Evolutionary conservation across 1,140 invertebrate species (phyloP).

Genomic region (Drosophila serrata): DNA sequence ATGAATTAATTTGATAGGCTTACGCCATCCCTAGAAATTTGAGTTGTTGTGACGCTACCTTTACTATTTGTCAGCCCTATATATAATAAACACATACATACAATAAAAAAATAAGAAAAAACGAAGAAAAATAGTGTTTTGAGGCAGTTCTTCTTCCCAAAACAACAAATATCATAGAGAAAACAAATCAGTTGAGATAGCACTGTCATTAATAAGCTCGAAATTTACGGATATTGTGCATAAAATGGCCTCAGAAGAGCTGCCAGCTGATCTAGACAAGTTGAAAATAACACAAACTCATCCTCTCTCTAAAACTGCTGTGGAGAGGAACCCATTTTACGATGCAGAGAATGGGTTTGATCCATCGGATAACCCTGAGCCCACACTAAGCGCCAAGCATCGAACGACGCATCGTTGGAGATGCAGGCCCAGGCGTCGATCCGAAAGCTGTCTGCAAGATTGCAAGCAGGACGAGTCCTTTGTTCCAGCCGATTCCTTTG

Average conservation of each 20-base stretch:
- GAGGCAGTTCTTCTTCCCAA: background rate
- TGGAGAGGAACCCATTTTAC: slow-evolving; percentile 41
- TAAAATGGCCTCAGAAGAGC: slow-evolving; percentile 31
- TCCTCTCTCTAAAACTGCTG: slow-evolving; percentile 29
- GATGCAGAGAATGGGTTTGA: slow-evolving; percentile 43
- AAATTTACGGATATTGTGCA: background rate
- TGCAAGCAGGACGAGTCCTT: slow-evolving; percentile 41
- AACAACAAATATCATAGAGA: slow-evolving; percentile 5
- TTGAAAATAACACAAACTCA: slow-evolving; percentile 53
- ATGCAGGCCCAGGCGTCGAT: slow-evolving; percentile 62
- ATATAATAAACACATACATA: slow-evolving; percentile 43
- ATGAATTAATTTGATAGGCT: too few relatives aligned
- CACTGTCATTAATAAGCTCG: background rate
- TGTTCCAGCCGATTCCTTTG: slow-evolving; percentile 20
- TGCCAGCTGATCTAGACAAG: slow-evolving; percentile 45
- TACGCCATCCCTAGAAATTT: background rate
- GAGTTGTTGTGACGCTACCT: background rate
- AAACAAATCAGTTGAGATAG: background rate
- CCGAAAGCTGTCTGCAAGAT: slow-evolving; percentile 67
- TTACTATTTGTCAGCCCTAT: slow-evolving; percentile 33
- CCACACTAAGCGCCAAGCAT: slow-evolving; percentile 12
- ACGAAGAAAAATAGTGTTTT: slow-evolving; percentile 20
- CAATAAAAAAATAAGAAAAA: slow-evolving; percentile 41
- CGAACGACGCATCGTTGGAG: slow-evolving; percentile 48
- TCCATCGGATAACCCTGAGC: slow-evolving; percentile 5